Evolutionary conservation across 2,113 vertebrate species (phyloP).

Genomic region (Chionodraco myersi): DNA sequence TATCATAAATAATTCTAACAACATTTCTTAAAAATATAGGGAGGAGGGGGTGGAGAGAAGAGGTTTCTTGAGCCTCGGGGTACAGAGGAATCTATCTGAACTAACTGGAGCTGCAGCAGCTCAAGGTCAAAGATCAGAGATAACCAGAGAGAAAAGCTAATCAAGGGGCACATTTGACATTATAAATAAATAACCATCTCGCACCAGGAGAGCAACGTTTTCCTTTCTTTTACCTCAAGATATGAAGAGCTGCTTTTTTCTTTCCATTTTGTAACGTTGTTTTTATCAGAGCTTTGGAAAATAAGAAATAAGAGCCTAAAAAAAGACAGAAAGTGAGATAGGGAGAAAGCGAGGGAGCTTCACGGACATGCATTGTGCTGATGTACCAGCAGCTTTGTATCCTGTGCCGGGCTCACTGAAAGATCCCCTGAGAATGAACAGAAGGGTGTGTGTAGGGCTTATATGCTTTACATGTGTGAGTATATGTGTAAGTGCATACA

Average conservation of each 20-base stretch:
- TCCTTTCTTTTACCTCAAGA: conserved; percentile 55
- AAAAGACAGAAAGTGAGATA: conserved; percentile 18
- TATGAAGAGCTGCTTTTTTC: conserved; percentile 36
- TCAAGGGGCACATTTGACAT: conserved; percentile 70
- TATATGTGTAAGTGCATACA: conserved; percentile 64
- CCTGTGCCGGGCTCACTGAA: conserved; percentile 75
- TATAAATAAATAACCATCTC: conserved; percentile 82
- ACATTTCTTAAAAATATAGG: conserved; percentile 80
- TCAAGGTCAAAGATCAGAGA: conserved; percentile 78
- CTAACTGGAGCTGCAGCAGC: conserved; percentile 77
- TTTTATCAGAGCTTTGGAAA: conserved; percentile 76
- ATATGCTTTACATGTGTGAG: conserved; percentile 25
- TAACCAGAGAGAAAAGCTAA: conserved; percentile 76
- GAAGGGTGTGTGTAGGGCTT: conserved; percentile 64
- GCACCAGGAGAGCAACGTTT: conserved; percentile 75
- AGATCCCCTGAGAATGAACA: conserved; percentile 83
- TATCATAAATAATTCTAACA: conserved; percentile 85
- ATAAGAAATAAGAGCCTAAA: conserved; percentile 43
- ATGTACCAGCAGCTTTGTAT: conserved; percentile 76
- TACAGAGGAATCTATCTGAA: conserved; percentile 71
- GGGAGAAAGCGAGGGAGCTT: conserved; percentile 59
- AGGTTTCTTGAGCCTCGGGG: conserved; percentile 68
- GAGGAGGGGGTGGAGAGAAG: conserved; percentile 66
- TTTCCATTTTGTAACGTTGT: conserved; percentile 39
- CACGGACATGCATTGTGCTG: conserved; percentile 77